A percentile compares a stretch with the other conserved stretches of the same genome.
Evolutionary conservation across 2,797 vertebrate genomes (phyloP).

Genomic region (Syngnathus acus): DNA sequence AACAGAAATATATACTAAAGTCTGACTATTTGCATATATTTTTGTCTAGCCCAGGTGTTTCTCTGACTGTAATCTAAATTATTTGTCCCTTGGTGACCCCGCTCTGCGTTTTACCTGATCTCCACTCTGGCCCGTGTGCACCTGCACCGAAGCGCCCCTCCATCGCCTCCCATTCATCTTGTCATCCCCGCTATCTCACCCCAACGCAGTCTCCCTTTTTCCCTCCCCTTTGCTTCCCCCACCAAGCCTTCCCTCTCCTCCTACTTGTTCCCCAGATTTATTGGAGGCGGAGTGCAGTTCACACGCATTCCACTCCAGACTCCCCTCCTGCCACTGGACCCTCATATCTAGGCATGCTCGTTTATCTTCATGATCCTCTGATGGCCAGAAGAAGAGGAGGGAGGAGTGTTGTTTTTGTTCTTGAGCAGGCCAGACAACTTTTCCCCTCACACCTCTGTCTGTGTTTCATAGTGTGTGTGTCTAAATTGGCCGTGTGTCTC

Average conservation of each 20-base stretch:
- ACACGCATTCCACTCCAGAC: conserved; percentile 66
- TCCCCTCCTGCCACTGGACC: conserved; percentile 43
- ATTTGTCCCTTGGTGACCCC: conserved; percentile 22
- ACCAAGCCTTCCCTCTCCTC: conserved; percentile 40
- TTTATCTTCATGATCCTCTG: conserved; percentile 57
- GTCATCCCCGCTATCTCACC: conserved; percentile 34
- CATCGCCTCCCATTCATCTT: conserved; percentile 44
- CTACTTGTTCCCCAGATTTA: conserved; percentile 61
- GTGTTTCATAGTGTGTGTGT: conserved; percentile 27
- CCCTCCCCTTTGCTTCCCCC: conserved; percentile 18
- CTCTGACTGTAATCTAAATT: not conserved
- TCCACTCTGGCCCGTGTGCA: conserved; percentile 10
- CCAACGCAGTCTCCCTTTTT: conserved; percentile 27
- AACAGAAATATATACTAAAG: not conserved
- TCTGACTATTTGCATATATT: not conserved
- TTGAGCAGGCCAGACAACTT: conserved; percentile 30
- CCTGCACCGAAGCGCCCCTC: conserved; percentile 42
- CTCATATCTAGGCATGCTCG: conserved; percentile 49
- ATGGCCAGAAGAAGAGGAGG: conserved; percentile 25
- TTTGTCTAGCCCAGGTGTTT: not conserved
- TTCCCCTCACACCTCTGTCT: conserved; percentile 20
- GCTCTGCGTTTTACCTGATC: conserved; percentile 6
- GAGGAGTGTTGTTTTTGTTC: conserved; percentile 41
- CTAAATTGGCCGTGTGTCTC: conserved; percentile 20
- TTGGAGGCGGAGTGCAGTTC: conserved; percentile 60